Conservation (phyloP, 2,797 vertebrate genomes). For the Hozukius guyotensis region DNA sequence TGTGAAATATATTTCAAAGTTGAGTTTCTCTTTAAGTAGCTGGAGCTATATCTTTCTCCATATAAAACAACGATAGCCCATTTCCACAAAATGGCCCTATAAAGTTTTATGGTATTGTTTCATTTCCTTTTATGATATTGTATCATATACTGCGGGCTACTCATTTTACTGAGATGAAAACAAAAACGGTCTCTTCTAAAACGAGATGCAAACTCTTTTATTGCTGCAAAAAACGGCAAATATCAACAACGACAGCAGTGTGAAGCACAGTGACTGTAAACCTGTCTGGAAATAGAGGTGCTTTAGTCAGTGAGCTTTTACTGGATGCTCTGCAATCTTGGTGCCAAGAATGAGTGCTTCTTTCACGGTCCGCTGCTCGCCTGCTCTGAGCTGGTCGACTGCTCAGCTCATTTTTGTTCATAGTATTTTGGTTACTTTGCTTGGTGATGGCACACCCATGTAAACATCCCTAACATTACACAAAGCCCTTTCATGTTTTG, state of each 20-base stretch:
- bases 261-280: neutral
- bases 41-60: constrained; percentile 17
- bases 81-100: constrained; percentile 52
- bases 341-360: neutral
- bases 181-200: constrained; percentile 21
- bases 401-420: neutral
- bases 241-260: neutral
- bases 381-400: neutral
- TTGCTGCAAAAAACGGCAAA: neutral
- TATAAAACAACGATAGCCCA: constrained; percentile 58
- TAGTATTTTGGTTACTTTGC: neutral
- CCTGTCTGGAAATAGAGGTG: neutral
- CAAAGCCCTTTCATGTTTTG: neutral
- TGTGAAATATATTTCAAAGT: constrained; percentile 36
- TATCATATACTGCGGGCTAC: constrained; percentile 38
- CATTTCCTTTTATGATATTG: constrained; percentile 56
- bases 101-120: constrained; percentile 61
- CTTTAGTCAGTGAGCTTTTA: neutral
- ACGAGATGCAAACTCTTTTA: constrained; percentile 34
- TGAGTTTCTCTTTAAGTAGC: constrained; percentile 36
- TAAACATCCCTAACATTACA: neutral
- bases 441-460: neutral
- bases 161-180: constrained; percentile 59
- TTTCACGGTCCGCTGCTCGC: neutral
- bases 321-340: neutral